These are phyloP conservation scores for Chrysolina haemoptera DNA, from an alignment of 2,888 invertebrate species.

Conservation along the genomic window DNA sequence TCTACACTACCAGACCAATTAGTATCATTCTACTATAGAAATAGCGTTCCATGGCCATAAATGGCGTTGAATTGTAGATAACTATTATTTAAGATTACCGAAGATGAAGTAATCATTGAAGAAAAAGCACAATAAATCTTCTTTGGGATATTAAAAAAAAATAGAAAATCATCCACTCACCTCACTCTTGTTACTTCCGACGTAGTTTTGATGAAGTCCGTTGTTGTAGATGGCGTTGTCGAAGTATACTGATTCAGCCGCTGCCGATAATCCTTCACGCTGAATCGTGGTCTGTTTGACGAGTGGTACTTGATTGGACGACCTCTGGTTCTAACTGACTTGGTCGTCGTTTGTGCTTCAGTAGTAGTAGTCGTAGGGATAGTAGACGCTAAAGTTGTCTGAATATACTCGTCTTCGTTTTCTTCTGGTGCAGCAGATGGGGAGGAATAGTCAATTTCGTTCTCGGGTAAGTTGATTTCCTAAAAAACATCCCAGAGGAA, in stretches of 20 bases:
- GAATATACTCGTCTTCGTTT: slow-evolving; percentile 43
- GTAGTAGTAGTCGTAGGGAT: slow-evolving; percentile 62
- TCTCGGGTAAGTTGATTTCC: slow-evolving; percentile 60
- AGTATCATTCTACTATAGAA: too few relatives aligned
- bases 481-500: slow-evolving; percentile 19
- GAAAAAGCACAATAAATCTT: background rate
- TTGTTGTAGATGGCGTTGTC: slow-evolving; percentile 65
- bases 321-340: slow-evolving; percentile 57
- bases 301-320: slow-evolving; percentile 73
- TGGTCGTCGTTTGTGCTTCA: slow-evolving; percentile 62
- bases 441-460: slow-evolving; percentile 64
- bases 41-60: too few relatives aligned
- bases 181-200: slow-evolving; percentile 44
- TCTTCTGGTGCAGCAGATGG: slow-evolving; percentile 31
- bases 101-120: too few relatives aligned
- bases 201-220: slow-evolving; percentile 46
- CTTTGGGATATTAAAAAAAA: background rate
- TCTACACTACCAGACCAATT: too few relatives aligned
- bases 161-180: slow-evolving; percentile 23
- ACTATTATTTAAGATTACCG: too few relatives aligned
- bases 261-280: slow-evolving; percentile 83
- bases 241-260: slow-evolving; percentile 74
- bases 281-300: slow-evolving; percentile 79
- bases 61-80: too few relatives aligned
- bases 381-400: slow-evolving; percentile 53